These are phyloP conservation scores for Galendromus occidentalis DNA, from an alignment of 1,140 invertebrate genomes.

Conservation along the genomic window DNA sequence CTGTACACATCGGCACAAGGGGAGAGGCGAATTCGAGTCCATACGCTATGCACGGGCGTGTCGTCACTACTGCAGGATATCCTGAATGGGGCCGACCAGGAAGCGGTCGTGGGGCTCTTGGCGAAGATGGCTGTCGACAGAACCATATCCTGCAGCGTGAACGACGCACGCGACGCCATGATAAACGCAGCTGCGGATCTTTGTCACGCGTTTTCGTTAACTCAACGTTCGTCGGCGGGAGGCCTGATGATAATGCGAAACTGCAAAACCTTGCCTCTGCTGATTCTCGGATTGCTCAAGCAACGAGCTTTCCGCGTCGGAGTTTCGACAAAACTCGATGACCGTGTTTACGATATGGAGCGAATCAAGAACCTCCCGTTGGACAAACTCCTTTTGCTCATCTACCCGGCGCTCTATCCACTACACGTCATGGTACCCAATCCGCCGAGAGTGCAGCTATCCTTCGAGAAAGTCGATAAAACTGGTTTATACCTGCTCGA, in stretches of 20 bases:
- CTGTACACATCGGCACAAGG: constrained; percentile 95
- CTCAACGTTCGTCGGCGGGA: constrained; percentile 37
- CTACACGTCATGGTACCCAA: constrained; percentile 37
- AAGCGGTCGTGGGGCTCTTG: constrained; percentile 74
- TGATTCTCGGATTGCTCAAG: constrained; percentile 75
- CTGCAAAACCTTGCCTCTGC: constrained; percentile 62
- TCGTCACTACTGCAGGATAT: constrained; percentile 61
- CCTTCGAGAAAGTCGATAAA: constrained; percentile 51
- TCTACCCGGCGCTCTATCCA: constrained; percentile 86
- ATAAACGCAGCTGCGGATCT: constrained; percentile 85
- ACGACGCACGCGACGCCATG: constrained; percentile 83
- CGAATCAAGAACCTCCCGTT: constrained; percentile 75
- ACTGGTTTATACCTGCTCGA: constrained; percentile 82
- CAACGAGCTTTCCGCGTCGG: constrained; percentile 65
- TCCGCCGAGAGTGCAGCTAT: constrained; percentile 37
- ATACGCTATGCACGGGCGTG: constrained; percentile 84
- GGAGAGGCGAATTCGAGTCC: constrained; percentile 87
- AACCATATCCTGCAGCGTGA: constrained; percentile 56
- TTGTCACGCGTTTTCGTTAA: constrained; percentile 53
- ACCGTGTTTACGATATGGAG: constrained; percentile 78
- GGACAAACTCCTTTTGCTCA: constrained; percentile 49
- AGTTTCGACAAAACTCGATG: constrained; percentile 67
- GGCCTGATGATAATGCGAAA: constrained; percentile 50
- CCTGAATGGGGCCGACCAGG: constrained; percentile 75
- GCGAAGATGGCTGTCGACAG: constrained; percentile 94